Evolutionary conservation across 2,888 invertebrate genomes (phyloP).

Genomic region (Ophion slaviceki): DNA sequence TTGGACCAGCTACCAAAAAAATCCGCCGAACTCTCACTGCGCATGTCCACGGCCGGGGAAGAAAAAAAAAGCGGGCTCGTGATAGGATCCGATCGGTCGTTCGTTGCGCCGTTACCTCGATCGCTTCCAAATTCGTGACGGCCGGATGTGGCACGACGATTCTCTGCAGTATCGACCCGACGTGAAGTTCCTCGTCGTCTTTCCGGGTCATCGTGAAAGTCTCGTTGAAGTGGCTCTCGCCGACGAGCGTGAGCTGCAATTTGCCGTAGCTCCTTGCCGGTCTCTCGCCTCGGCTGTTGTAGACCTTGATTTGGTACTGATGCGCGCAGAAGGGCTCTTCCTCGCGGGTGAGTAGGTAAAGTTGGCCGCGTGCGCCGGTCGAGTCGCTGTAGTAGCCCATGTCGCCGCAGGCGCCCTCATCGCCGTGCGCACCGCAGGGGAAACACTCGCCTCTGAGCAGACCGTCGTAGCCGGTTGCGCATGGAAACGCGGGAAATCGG

Average conservation of each 20-base stretch:
- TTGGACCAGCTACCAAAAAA: too few relatives aligned
- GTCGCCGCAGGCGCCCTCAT: slow-evolving; percentile 90
- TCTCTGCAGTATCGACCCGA: slow-evolving; percentile 90
- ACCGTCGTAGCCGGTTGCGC: slow-evolving; percentile 91
- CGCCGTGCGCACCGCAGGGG: slow-evolving; percentile 86
- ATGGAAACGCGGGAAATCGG: slow-evolving; percentile 96
- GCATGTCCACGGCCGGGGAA: neutral
- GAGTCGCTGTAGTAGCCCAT: slow-evolving; percentile 97
- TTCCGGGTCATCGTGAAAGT: slow-evolving; percentile 95
- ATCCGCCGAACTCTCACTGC: too few relatives aligned
- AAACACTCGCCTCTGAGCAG: slow-evolving; percentile 92
- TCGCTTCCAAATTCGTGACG: slow-evolving; percentile 86
- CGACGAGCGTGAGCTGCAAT: slow-evolving; percentile 90
- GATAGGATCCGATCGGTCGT: neutral
- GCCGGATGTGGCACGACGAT: slow-evolving; percentile 96
- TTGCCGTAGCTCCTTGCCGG: slow-evolving; percentile 91
- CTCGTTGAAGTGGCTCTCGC: slow-evolving; percentile 93
- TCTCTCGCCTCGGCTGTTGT: slow-evolving; percentile 88
- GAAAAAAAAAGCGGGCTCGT: slow-evolving; percentile 2
- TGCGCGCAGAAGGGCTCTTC: slow-evolving; percentile 97
- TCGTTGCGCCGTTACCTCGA: slow-evolving; percentile 76
- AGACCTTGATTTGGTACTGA: slow-evolving; percentile 93
- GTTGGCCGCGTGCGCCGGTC: slow-evolving; percentile 92
- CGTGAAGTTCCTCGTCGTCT: slow-evolving; percentile 90
- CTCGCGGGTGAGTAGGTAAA: slow-evolving; percentile 95